These are phyloP conservation scores for Styela plicata DNA, from an alignment of 23 tunicate genomes.

Conservation along the genomic window DNA sequence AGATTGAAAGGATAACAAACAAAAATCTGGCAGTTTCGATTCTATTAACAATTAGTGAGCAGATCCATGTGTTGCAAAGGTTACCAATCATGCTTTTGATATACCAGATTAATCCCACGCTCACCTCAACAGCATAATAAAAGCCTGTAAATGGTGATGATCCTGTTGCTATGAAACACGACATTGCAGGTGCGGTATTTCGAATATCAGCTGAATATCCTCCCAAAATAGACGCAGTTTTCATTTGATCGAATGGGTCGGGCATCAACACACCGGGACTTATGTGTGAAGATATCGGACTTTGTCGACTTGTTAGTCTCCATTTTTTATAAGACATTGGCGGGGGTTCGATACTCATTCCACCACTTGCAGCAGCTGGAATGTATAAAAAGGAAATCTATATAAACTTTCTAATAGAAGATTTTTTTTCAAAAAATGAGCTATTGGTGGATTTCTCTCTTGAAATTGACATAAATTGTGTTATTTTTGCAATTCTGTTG, in stretches of 20 bases:
- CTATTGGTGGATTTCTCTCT: no score
- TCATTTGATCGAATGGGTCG: conserved; percentile 71
- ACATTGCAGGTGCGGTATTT: conserved; percentile 36
- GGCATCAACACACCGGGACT: conserved; percentile 39
- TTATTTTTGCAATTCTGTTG: no score
- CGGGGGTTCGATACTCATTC: conserved; percentile 51
- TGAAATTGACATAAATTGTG: no score
- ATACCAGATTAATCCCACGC: no score
- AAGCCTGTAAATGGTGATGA: conserved; percentile 64
- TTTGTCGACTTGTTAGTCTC: conserved; percentile 52
- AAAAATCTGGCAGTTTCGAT: no score
- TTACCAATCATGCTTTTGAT: no score
- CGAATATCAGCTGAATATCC: conserved; percentile 50
- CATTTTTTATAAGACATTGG: conserved; percentile 82
- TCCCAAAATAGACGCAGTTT: conserved; percentile 37
- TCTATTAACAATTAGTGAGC: no score
- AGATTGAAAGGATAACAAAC: no score
- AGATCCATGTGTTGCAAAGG: no score
- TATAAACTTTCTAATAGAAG: not conserved
- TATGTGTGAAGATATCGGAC: conserved; percentile 25
- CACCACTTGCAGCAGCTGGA: conserved; percentile 72
- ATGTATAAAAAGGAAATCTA: not conserved
- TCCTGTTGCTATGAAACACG: conserved; percentile 53
- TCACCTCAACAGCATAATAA: conserved; percentile 67
- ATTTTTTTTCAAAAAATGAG: no score